Conservation (phyloP, 2,113 vertebrate genomes). For the Sorex fumeus region DNA sequence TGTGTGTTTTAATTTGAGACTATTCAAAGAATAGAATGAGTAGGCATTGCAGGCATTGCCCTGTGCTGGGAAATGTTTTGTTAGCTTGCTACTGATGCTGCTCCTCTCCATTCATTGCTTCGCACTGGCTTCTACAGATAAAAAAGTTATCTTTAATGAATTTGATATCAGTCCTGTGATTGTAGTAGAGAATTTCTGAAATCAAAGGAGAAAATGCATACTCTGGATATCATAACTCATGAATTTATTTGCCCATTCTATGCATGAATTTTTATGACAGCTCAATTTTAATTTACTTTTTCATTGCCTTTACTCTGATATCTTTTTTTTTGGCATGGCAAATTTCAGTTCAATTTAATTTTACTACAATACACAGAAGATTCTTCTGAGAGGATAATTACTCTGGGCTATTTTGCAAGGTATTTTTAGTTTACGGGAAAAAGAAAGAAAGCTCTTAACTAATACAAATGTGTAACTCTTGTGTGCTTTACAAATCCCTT, state of each 20-base stretch:
- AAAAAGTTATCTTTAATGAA: not conserved
- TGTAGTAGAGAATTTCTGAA: not conserved
- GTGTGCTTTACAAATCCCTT: not conserved
- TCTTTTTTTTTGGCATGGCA: not conserved
- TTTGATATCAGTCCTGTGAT: not conserved
- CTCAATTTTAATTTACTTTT: conserved; percentile 61
- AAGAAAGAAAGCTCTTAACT: conserved; percentile 49
- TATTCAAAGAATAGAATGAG: not conserved
- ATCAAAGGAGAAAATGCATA: not conserved
- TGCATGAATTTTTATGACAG: not conserved
- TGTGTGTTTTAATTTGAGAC: not conserved
- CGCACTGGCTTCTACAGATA: not conserved
- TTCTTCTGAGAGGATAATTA: conserved; percentile 72
- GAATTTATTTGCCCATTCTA: not conserved
- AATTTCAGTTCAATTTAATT: conserved; percentile 68
- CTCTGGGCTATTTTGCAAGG: conserved; percentile 21
- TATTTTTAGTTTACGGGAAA: conserved; percentile 73
- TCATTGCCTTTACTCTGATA: conserved; percentile 14
- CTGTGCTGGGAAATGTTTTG: not conserved
- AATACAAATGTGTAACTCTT: conserved; percentile 44
- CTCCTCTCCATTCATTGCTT: not conserved
- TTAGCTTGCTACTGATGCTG: not conserved
- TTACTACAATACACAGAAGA: not conserved
- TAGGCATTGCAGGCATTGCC: not conserved
- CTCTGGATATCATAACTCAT: not conserved